A percentile compares a stretch with the other conserved stretches of the same genome.
phyloP scores from a whole-genome alignment of 2,888 invertebrate genomes.

The Crossocerus cetratus region DNA sequence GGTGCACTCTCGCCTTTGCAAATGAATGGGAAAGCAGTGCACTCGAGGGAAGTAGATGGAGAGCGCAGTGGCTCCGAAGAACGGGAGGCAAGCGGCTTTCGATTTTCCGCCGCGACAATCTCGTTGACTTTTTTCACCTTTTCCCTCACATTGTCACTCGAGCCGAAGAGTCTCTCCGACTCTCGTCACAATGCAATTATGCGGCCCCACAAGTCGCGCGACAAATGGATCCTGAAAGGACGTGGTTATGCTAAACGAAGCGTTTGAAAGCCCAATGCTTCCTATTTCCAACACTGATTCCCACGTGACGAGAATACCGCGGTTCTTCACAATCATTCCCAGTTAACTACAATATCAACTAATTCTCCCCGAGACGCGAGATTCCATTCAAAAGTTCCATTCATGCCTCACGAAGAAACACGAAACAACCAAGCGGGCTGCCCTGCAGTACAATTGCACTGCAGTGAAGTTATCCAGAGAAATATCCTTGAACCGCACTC shows the following conservation, averaged over 20 bases:
- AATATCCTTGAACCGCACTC: too few relatives aligned
- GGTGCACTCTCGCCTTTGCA: constrained; percentile 53
- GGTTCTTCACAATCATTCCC: too few relatives aligned
- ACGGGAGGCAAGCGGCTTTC: constrained; percentile 1
- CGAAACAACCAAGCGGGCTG: too few relatives aligned
- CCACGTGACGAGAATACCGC: background rate
- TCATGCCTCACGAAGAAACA: too few relatives aligned
- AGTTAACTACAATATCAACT: too few relatives aligned
- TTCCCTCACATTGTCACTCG: constrained; percentile 41
- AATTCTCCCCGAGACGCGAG: too few relatives aligned
- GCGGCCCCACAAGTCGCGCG: constrained; percentile 41
- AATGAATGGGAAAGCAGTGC: constrained; percentile 56
- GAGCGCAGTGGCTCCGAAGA: too few relatives aligned
- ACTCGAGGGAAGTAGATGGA: background rate
- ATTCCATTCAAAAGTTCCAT: too few relatives aligned
- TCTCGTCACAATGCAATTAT: constrained; percentile 56
- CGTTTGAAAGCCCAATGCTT: constrained; percentile 43
- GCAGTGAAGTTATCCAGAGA: too few relatives aligned
- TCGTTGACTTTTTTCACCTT: constrained; percentile 65
- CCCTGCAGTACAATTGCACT: too few relatives aligned
- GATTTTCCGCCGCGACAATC: constrained; percentile 59
- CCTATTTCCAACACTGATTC: constrained; percentile 14
- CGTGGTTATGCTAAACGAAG: constrained; percentile 49
- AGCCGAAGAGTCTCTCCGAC: constrained; percentile 19
- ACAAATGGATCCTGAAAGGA: constrained; percentile 3